Percentiles rank a stretch among this genome's conserved stretches.
Evolutionary conservation across 2,797 vertebrate genomes (phyloP).

Genomic region (Apogon talboti): DNA sequence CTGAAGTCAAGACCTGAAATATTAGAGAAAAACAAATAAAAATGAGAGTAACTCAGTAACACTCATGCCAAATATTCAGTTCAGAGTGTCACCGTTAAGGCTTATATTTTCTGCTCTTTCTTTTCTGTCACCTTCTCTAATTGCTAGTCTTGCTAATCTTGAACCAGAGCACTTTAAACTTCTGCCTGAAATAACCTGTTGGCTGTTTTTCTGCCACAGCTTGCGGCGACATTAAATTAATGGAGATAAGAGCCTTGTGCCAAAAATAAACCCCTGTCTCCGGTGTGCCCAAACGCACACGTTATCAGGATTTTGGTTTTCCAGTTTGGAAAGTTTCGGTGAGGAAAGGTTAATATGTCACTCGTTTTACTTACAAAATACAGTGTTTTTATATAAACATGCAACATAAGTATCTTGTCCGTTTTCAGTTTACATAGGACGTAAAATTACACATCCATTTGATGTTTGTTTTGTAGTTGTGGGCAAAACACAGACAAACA

Average conservation of each 20-base stretch:
- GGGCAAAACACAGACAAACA: not conserved
- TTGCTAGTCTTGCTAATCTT: conserved; percentile 22
- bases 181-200: conserved; percentile 66
- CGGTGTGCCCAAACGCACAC: conserved; percentile 85
- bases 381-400: too few relatives aligned
- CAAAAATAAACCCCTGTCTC: conserved; percentile 89
- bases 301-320: conserved; percentile 85
- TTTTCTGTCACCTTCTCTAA: conserved; percentile 20
- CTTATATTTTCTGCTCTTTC: conserved; percentile 18
- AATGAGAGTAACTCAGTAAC: conserved; percentile 27
- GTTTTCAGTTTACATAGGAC: too few relatives aligned
- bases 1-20: too few relatives aligned
- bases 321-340: conserved; percentile 69
- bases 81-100: conserved; percentile 16
- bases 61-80: conserved; percentile 28
- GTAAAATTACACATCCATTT: too few relatives aligned
- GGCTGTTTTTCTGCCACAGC: conserved; percentile 79
- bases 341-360: too few relatives aligned
- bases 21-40: too few relatives aligned
- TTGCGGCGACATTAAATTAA: conserved; percentile 89
- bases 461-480: not conserved
- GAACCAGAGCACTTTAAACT: conserved; percentile 41
- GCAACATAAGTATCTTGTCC: too few relatives aligned
- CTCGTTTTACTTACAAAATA: too few relatives aligned
- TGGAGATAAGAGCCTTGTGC: conserved; percentile 88